Percentiles rank a stretch among this genome's conserved stretches.
phyloP scores from a whole-genome alignment of 2,797 vertebrate genomes.

The Muscicapa comitata region DNA sequence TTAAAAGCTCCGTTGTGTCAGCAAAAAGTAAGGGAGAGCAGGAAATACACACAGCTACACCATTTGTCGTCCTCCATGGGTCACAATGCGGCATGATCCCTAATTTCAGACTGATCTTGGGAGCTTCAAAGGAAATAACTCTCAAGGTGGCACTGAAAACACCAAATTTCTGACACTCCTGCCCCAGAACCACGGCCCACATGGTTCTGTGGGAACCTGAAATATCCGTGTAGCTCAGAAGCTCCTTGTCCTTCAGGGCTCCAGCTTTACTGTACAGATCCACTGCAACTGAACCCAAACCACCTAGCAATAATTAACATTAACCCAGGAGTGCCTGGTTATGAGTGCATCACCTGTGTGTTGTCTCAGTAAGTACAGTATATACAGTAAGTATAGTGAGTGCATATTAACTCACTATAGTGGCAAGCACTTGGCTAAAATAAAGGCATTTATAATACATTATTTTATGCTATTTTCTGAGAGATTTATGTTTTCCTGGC shows the following conservation, averaged over 20 bases:
- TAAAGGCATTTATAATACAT: background rate
- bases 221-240: background rate
- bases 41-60: background rate
- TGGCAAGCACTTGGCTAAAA: background rate
- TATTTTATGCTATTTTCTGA: background rate
- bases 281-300: background rate
- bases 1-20: background rate
- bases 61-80: background rate
- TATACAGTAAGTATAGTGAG: too few species aligned
- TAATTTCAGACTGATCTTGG: background rate
- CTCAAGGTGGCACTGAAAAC: too few species aligned
- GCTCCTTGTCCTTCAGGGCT: background rate
- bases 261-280: too few species aligned
- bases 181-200: background rate
- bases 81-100: background rate
- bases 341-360: background rate
- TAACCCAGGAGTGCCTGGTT: background rate
- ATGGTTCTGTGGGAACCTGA: background rate
- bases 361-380: background rate
- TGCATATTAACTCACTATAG: background rate
- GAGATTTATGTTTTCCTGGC: background rate
- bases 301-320: background rate
- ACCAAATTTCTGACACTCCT: background rate
- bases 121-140: background rate
- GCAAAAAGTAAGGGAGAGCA: background rate